Evolutionary conservation across 2,113 vertebrate genomes (phyloP), one percentile per base, ranked within the genome.

Genomic region (Phoxinus phoxinus): DNA sequence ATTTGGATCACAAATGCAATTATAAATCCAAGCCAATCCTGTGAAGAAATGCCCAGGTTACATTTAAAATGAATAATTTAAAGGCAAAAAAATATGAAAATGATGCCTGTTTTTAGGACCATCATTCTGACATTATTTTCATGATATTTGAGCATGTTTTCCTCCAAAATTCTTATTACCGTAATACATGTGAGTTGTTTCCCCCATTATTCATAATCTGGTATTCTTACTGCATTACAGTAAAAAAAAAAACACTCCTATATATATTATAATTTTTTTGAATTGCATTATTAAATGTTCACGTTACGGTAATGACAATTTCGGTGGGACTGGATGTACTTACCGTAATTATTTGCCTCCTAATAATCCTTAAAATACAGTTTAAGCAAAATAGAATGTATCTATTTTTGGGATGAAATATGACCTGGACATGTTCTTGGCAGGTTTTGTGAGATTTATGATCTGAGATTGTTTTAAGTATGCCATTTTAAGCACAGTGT

Each of bases 21-120:
- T 12, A 21, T 25, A n/a, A 78, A 58, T 78, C 13, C 67, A 71
- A 37, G 35, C 41, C 10, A 81, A 30, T 81, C 78, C 30, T 51
- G 61, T 46, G 41, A 81, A 65, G 61, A 63, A n/a, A 63, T 61
- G 12, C 21, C 37, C 56, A 63, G 77, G 35, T 80, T 80, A 44
- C 3, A 61, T 80, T 80, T 81, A 32, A 77, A 32, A 23, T 1
- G 9, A 77, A 56, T 1, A 73, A 44, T 74, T 25, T 15, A 15
- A 65, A 65, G 4, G n/a, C n/a, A 17, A 7, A 15, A 27, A 27
- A 2, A 27, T 32, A 15, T 12, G 19, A 17, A 15, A 37, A 71
- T 3, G 3, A 71, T 23, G 9, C 4, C 19, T 23, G 32, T 41
- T 71, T 23, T 37, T 71, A 71, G 32, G 19, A 23, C 35, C 23